phyloP scores from a whole-genome alignment of 2,888 invertebrate genomes.

The Drosophila mimica region DNA sequence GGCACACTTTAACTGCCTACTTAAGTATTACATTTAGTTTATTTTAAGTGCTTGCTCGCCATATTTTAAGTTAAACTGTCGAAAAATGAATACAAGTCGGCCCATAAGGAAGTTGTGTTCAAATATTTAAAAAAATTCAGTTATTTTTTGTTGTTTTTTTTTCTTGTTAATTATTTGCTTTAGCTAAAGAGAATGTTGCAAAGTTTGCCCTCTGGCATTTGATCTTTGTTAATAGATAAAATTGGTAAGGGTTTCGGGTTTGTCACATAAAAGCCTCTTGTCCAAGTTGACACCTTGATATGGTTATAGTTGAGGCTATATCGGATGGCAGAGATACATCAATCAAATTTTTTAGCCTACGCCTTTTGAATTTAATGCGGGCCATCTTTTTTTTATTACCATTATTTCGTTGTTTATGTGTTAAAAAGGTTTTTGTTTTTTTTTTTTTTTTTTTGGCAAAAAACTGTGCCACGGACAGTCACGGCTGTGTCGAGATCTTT shows the following conservation, averaged over 20 bases:
- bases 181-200: conserved; percentile 31
- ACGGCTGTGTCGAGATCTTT: conserved; percentile 40
- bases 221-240: conserved; percentile 27
- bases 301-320: conserved; percentile 13
- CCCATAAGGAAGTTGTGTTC: conserved; percentile 37
- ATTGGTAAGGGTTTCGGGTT: conserved; percentile 39
- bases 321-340: conserved; percentile 38
- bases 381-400: conserved; percentile 29
- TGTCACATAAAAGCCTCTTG: conserved; percentile 11
- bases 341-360: conserved; percentile 63
- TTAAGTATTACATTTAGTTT: background rate
- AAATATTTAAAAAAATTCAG: conserved; percentile 17
- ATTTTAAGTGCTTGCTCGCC: conserved; percentile 4
- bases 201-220: conserved; percentile 32
- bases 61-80: background rate
- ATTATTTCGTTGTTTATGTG: conserved; percentile 16
- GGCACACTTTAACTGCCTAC: background rate
- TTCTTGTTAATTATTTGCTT: conserved; percentile 35
- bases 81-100: background rate
- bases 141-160: conserved; percentile 34
- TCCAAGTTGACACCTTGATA: conserved; percentile 49
- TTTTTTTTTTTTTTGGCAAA: conserved; percentile 19
- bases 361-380: conserved; percentile 62
- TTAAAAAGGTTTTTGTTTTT: conserved; percentile 20
- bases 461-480: conserved; percentile 59